Evolutionary conservation across 1,140 invertebrate genomes (phyloP), one percentile per base, ranked within the genome.

Genomic region (Lanistes nyassanus): DNA sequence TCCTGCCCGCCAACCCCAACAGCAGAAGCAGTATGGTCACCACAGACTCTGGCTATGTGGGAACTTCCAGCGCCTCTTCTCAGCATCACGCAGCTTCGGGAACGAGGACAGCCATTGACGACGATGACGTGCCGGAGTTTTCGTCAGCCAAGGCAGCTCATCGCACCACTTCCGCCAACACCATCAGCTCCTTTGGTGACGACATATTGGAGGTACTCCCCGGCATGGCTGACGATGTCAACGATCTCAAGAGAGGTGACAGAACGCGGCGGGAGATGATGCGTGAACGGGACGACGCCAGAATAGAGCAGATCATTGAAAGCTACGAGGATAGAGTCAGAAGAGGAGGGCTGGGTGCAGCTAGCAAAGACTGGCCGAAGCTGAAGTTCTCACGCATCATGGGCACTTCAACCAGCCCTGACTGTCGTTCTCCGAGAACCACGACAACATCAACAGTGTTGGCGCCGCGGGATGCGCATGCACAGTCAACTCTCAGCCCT

Each of bases 301-400:
- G 42, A 64, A 67, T 74, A 26, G 69, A 80, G 60, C 62, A 73
- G 62, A 72, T 80, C 42, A 65, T 80, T 7, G 75, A 73, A 31
- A 75, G 56, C 29, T 80, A 78, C 29, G 56, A 80, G 21, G 74
- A 80, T 42, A 39, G 79, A 29, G 64, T 79, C 6, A 47, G 77
- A n/a, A 64, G 31, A 19, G 70, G 70, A 7, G 67, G 66, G 37
- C 39, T 71, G 34, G 62, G 36, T 56, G 36, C 29, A 34, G 29
- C 4, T n/a, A 29, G 21, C 11, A 37, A 60, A n/a, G 70, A 72
- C 31, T 72, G 70, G 70, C 36, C 70, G 36, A 72, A 72, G 36
- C 70, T 72, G 51, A 72, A 72, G 36, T 72, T 72, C 55, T 72
- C 70, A 1, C 16, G 70, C 16, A 62, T 37, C 70, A 72, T 72